These are phyloP conservation scores for Xiphias gladius DNA, from an alignment of 2,113 vertebrate genomes.

Conservation along the genomic window DNA sequence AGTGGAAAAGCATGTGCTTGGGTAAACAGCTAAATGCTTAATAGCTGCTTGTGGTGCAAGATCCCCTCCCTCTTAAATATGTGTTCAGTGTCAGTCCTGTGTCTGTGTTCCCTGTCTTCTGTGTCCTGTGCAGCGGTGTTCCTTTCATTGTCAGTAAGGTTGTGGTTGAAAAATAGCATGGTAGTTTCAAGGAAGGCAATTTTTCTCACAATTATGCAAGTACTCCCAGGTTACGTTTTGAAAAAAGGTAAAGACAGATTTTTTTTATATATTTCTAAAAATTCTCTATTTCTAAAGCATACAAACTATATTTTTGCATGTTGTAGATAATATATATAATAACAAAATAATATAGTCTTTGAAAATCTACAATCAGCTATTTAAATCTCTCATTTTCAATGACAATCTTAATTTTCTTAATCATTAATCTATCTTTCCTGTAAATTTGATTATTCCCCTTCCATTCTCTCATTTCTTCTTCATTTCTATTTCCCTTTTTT, in stretches of 20 bases:
- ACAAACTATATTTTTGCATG: neutral
- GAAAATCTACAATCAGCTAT: neutral
- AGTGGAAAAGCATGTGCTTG: constrained; percentile 43
- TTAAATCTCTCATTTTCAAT: neutral
- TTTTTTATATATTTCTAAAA: neutral
- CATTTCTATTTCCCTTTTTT: neutral
- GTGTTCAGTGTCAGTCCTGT: constrained; percentile 37
- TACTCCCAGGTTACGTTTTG: neutral
- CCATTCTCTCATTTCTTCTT: neutral
- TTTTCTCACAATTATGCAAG: neutral
- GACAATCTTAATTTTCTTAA: neutral
- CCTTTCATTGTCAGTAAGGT: neutral
- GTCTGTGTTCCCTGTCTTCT: neutral
- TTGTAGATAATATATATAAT: too few species aligned
- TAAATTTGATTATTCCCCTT: neutral
- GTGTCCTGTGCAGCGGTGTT: neutral
- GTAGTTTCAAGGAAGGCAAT: neutral
- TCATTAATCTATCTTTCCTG: neutral
- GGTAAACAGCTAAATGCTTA: constrained; percentile 61
- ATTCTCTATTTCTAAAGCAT: neutral
- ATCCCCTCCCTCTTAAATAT: constrained; percentile 68
- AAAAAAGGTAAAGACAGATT: neutral
- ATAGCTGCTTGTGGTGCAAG: constrained; percentile 61
- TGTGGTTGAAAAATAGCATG: constrained; percentile 12
- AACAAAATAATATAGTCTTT: neutral